These are phyloP conservation scores for Aporophyla lueneburgensis DNA, from an alignment of 2,888 invertebrate genomes.

Conservation along the genomic window DNA sequence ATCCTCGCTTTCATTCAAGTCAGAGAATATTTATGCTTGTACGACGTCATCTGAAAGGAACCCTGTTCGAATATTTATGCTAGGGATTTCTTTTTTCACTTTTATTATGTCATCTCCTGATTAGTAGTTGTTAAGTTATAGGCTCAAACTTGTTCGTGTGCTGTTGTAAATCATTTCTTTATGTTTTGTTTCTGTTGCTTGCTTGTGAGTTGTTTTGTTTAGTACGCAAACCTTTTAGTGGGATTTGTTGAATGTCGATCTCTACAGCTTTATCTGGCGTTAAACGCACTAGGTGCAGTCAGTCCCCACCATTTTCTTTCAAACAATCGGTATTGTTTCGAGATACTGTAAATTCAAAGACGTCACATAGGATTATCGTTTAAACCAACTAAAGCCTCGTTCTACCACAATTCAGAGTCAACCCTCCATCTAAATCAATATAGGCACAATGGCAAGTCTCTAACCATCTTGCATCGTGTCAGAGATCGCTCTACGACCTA, in stretches of 20 bases:
- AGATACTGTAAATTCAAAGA: not conserved
- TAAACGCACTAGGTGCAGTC: not conserved
- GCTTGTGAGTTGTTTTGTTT: not conserved
- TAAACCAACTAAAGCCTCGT: not conserved
- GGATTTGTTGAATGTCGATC: slow-evolving; percentile 9
- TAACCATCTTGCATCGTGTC: slow-evolving; percentile 35
- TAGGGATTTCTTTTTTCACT: slow-evolving; percentile 62
- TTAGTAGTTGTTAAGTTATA: slow-evolving; percentile 70
- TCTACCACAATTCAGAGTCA: slow-evolving; percentile 10
- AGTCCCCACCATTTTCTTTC: not conserved
- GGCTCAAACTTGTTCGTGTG: slow-evolving; percentile 44
- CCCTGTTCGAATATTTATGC: slow-evolving; percentile 75
- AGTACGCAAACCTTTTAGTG: not conserved
- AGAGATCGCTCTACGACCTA: slow-evolving; percentile 46
- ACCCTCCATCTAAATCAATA: slow-evolving; percentile 41
- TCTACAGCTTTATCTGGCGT: not conserved
- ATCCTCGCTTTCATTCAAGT: slow-evolving; percentile 76
- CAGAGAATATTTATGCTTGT: slow-evolving; percentile 80
- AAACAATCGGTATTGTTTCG: not conserved
- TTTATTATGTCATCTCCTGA: slow-evolving; percentile 72
- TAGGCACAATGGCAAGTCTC: slow-evolving; percentile 23
- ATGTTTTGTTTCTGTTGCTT: slow-evolving; percentile 17
- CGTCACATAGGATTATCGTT: not conserved
- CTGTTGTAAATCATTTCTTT: slow-evolving; percentile 58
- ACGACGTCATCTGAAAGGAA: slow-evolving; percentile 73